A percentile compares a stretch with the other conserved stretches of the same genome.
Conservation (phyloP, 2,113 vertebrate species). For the Pangasianodon gigas region DNA sequence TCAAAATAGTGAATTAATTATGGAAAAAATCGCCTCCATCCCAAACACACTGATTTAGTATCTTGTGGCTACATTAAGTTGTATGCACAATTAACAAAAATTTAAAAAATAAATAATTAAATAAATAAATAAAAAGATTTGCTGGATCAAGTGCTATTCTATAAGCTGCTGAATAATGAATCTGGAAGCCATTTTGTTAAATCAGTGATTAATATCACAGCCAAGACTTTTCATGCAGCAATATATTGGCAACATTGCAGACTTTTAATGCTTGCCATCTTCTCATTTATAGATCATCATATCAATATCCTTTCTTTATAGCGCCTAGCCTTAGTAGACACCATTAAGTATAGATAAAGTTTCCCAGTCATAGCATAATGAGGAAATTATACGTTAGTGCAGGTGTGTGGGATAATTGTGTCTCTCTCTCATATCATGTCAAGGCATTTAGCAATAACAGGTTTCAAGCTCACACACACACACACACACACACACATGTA, state of each 20-base stretch:
- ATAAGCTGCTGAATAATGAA: background rate
- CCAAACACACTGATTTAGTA: too few relatives aligned
- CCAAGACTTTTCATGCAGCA: background rate
- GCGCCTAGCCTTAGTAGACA: background rate
- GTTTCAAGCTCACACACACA: conserved; percentile 3
- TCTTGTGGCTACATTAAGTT: too few relatives aligned
- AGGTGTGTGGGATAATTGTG: conserved; percentile 40
- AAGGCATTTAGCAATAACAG: conserved; percentile 22
- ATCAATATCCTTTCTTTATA: background rate
- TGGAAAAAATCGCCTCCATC: too few relatives aligned
- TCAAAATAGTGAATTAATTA: too few relatives aligned
- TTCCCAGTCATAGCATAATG: conserved; percentile 23
- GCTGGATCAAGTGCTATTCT: background rate
- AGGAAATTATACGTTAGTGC: conserved; percentile 36
- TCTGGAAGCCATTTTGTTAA: background rate
- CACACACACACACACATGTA: conserved; percentile 2
- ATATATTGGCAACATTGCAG: background rate
- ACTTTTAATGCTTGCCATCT: background rate
- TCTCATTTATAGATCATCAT: background rate
- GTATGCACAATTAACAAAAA: too few relatives aligned
- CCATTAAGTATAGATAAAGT: conserved; percentile 22
- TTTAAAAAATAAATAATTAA: too few relatives aligned
- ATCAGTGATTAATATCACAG: background rate
- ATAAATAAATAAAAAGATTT: background rate
- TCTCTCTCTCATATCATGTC: conserved; percentile 28